phyloP scores from a whole-genome alignment of 2,888 invertebrate species.

The Leucophora obtusa region DNA sequence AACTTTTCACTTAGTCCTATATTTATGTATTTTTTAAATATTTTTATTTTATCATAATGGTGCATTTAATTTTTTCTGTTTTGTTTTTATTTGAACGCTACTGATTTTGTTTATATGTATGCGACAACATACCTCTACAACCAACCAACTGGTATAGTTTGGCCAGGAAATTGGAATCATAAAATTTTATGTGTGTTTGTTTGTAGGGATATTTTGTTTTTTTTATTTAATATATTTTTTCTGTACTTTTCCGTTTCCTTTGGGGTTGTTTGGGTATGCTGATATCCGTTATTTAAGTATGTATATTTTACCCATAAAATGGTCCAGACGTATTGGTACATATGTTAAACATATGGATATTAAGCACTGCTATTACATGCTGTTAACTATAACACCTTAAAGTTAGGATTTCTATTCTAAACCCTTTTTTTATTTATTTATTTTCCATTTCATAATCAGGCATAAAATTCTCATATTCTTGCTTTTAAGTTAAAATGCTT shows the following conservation, averaged over 20 bases:
- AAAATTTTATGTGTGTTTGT: conserved; percentile 65
- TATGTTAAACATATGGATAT: conserved; percentile 15
- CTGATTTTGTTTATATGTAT: conserved; percentile 11
- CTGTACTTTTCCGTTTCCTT: conserved; percentile 53
- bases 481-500: conserved; percentile 53
- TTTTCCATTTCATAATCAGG: conserved; percentile 44
- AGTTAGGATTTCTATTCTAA: conserved; percentile 31
- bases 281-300: conserved; percentile 67
- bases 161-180: conserved; percentile 69
- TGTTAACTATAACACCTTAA: conserved; percentile 42
- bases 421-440: conserved; percentile 7
- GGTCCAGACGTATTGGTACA: conserved; percentile 36
- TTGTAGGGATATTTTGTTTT: conserved; percentile 22
- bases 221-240: conserved; percentile 48
- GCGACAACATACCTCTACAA: neutral
- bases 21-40: conserved; percentile 16
- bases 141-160: conserved; percentile 30
- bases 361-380: conserved; percentile 31
- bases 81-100: conserved; percentile 19
- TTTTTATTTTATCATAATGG: conserved; percentile 51
- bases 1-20: conserved; percentile 40
- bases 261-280: conserved; percentile 58
- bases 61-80: conserved; percentile 34
- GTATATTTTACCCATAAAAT: conserved; percentile 27
- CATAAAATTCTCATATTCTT: conserved; percentile 47